Evolutionary conservation across 2,888 invertebrate species (phyloP).

Genomic region (Eristalis intricaria): DNA sequence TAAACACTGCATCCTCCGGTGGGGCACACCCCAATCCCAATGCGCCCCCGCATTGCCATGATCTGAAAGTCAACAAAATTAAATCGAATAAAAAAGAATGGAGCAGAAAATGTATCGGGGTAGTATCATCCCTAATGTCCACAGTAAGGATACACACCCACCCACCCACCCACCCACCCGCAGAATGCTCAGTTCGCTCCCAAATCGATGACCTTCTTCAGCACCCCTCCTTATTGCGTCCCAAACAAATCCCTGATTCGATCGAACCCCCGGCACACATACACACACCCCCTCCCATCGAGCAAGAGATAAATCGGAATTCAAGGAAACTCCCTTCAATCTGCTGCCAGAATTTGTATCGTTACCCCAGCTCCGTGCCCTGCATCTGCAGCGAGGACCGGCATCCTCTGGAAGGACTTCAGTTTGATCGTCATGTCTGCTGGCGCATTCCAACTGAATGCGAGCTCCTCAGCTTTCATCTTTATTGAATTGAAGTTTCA

Average conservation of each 20-base stretch:
- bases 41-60: constrained; percentile 13
- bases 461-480: constrained; percentile 40
- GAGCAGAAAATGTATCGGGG: not conserved
- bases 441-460: not conserved
- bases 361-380: not conserved
- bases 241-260: constrained; percentile 36
- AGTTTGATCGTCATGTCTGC: constrained; percentile 59
- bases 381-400: constrained; percentile 34
- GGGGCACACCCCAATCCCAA: not conserved
- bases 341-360: constrained; percentile 59
- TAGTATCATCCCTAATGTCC: constrained; percentile 54
- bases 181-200: constrained; percentile 2
- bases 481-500: constrained; percentile 58
- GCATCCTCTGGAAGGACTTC: constrained; percentile 59
- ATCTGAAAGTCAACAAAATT: constrained; percentile 42
- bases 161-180: not conserved
- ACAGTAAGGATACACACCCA: constrained; percentile 26
- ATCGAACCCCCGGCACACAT: constrained; percentile 30
- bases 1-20: constrained; percentile 2
- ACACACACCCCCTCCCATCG: not conserved
- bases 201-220: constrained; percentile 61
- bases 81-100: constrained; percentile 4
- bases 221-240: constrained; percentile 25
- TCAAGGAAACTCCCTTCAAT: constrained; percentile 40
- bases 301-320: constrained; percentile 13